Conservation (phyloP, 1,140 invertebrate species). For the Anastrepha obliqua region DNA sequence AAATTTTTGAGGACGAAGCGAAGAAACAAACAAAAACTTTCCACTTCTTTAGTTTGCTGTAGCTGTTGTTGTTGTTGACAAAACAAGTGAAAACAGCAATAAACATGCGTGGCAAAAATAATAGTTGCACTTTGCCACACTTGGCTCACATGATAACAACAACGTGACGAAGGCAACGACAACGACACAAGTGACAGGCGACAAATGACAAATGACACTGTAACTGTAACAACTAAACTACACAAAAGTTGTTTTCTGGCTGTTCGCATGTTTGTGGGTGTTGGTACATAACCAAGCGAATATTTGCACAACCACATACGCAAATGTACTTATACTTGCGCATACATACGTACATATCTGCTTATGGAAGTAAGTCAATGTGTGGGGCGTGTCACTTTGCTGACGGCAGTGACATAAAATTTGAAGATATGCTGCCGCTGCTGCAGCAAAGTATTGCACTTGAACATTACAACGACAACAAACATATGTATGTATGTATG, state of each 20-base stretch:
- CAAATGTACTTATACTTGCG: background rate
- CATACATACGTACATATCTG: background rate
- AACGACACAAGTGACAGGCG: conserved; percentile 27
- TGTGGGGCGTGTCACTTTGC: conserved; percentile 38
- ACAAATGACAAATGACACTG: conserved; percentile 44
- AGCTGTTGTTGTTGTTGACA: background rate
- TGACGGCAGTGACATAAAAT: conserved; percentile 46
- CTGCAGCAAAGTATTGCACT: background rate
- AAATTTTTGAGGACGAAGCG: background rate
- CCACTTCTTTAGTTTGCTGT: background rate
- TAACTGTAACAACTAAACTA: conserved; percentile 8
- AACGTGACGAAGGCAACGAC: conserved; percentile 43
- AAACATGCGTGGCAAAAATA: conserved; percentile 29
- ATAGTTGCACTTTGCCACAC: conserved; percentile 47
- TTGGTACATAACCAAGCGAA: background rate
- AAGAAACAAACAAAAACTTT: too few species aligned
- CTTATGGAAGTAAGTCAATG: conserved; percentile 19
- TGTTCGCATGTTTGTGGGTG: background rate
- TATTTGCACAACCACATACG: background rate
- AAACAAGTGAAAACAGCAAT: conserved; percentile 31
- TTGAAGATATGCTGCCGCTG: background rate
- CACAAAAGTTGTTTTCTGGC: background rate
- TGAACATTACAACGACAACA: conserved; percentile 19
- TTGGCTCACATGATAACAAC: conserved; percentile 13
- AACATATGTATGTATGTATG: background rate